Conservation (phyloP, 2,888 invertebrate genomes). For the Pemphredon lugubris region DNA sequence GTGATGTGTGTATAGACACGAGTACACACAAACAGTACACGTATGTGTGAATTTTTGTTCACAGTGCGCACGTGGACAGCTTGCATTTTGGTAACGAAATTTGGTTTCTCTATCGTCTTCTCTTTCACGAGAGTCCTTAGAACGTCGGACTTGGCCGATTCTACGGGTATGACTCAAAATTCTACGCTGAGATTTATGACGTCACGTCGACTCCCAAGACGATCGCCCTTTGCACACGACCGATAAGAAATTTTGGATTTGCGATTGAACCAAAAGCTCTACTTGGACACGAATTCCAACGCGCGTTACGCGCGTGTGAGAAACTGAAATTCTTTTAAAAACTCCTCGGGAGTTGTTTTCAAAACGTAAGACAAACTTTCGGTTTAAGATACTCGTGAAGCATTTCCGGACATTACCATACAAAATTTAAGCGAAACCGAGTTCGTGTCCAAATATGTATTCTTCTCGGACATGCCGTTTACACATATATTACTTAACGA, state of each 20-base stretch:
- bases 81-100: constrained; percentile 34
- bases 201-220: constrained; percentile 2
- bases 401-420: too few species aligned
- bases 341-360: too few species aligned
- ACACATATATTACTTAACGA: not conserved
- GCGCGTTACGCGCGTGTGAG: too few species aligned
- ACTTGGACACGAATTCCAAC: constrained; percentile 1
- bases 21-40: constrained; percentile 26
- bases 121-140: constrained; percentile 36
- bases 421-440: too few species aligned
- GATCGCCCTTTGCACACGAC: not conserved
- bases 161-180: not conserved
- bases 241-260: not conserved
- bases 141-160: constrained; percentile 13
- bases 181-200: not conserved
- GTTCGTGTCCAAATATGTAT: not conserved
- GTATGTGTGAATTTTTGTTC: constrained; percentile 23
- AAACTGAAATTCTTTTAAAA: too few species aligned
- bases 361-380: too few species aligned
- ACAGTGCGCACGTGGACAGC: constrained; percentile 33
- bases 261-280: not conserved
- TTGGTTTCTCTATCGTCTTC: constrained; percentile 50
- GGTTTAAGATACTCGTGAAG: too few species aligned
- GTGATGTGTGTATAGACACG: constrained; percentile 23
- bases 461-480: not conserved